Evolutionary conservation across 1,140 invertebrate genomes (phyloP), one percentile per base, ranked within the genome.

Genomic region (Eurosta solidaginis): DNA sequence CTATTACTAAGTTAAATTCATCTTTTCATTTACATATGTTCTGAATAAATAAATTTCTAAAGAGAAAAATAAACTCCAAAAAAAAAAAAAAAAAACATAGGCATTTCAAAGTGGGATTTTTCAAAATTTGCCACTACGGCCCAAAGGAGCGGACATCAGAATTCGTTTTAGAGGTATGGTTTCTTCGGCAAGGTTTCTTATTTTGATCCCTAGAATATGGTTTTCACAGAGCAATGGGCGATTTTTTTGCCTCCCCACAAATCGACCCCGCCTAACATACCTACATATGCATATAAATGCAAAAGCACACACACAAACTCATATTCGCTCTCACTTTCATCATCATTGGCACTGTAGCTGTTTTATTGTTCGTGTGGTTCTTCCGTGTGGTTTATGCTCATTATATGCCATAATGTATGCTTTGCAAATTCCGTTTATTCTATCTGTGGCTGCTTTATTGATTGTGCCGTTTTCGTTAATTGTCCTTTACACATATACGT

Each of bases 391-490:
- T 75, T 47, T 75, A 17, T 49, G 44, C 73, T 47, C 73, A 75
- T 75, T 75, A 47, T 75, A 42, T 42, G 73, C 73, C 73, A 45
- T 45, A 29, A 49, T 29, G 44, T 75, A 75, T 49, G 45, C 73
- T 75, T 47, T 29, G 44, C 42, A 75, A 75, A 47, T 75, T 75
- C 73, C 73, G 27, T 49, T 75, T 75, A 75, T 45, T 14, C 45
- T 75, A 20, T 75, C 44, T 75, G 44, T 29, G 73, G 22, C 44
- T 27, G 29, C 44, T 47, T 75, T 75, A 49, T 75, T 75, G 73
- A 75, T 75, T 75, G 73, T 45, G 22, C 33, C 40, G 63, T 14
- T 29, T 4, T 2, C 36, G 27, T 14, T 73, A 4, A 10, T 12
- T 40, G 17, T 29, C 10, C 10, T 14, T 27, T 27, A 25, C 27